Base-by-base conservation (phyloP, 2,113 vertebrate genomes). In the Chamaetylas fuelleborni region DNA sequence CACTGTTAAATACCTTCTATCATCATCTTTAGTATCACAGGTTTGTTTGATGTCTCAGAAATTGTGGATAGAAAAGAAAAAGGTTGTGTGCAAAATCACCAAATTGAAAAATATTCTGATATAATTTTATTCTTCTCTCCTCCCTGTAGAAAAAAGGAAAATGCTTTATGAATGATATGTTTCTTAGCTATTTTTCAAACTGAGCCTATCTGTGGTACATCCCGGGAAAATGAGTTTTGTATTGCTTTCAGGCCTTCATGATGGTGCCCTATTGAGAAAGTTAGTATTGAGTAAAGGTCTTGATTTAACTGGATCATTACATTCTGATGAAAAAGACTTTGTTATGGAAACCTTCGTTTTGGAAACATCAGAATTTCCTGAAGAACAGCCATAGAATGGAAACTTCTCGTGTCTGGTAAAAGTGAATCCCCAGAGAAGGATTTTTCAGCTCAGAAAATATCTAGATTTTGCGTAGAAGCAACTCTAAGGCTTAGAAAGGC, bases 381-480 rank as follows among this genome's bases (percentile, higher is more conserved):
- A 53, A 54, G 65, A 93, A 67, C 64, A 89, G 77, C 40, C 79
- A 60, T 11, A 90, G 65, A 95, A 85, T 83, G 38, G 22, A 22
- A 4, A 45, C 0, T 47, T n/a, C 38, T 71, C 69, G 16, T 54
- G 48, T 54, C 54, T 73, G 38, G 54, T 74, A 81, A 95, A 88
- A 70, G 8, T 54, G 18, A 60, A 79, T 14, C 16, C 28, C 76
- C 45, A 81, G 58, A 65, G 8, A 93, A 82, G 60, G 51, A 36
- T 84, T 31, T 93, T 93, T 92, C 77, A 86, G 53, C 95, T 92
- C 33, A 95, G 94, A 89, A 97, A 96, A 80, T 61, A 96, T 67
- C 50, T 62, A 81, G 34, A 84, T 92, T 87, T 79, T 87, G 24
- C 60, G 70, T 85, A 87, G 47, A 26, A 96, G 71, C 54, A 87